phyloP scores from a whole-genome alignment of 2,113 vertebrate species.

The Bubo bubo region DNA sequence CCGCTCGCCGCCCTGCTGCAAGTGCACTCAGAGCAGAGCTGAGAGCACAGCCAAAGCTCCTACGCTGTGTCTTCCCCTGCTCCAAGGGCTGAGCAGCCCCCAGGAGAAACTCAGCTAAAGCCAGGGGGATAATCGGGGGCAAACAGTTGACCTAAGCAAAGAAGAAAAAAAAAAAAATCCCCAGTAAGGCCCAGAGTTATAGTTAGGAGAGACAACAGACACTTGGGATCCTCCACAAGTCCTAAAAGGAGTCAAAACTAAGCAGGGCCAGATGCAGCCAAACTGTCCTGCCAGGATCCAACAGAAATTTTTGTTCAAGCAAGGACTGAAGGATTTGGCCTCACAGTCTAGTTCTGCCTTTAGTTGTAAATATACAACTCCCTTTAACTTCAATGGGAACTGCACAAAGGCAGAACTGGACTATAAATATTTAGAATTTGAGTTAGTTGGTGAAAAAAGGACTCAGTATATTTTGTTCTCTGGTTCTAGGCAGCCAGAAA shows the following conservation, averaged over 20 bases:
- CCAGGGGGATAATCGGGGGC: background rate
- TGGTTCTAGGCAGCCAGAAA: constrained; percentile 22
- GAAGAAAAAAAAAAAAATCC: background rate
- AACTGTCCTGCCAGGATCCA: background rate
- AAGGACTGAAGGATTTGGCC: background rate
- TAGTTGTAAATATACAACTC: background rate
- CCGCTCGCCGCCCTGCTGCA: background rate
- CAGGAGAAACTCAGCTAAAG: background rate
- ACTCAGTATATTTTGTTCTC: background rate
- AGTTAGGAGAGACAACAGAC: background rate
- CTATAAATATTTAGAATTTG: background rate
- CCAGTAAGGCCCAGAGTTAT: background rate
- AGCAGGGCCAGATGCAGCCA: background rate
- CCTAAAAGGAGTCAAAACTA: background rate
- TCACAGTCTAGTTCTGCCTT: background rate
- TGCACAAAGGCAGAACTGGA: background rate
- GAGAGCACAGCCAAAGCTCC: background rate
- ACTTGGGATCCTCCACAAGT: background rate
- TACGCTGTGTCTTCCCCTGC: rapidly evolving
- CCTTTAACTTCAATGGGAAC: background rate
- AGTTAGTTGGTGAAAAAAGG: background rate
- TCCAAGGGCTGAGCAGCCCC: background rate
- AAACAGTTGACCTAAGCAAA: background rate
- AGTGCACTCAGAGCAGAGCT: background rate
- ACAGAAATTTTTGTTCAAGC: background rate